Base-by-base conservation (phyloP, 2,797 vertebrate genomes). In the Basileuterus tristriatus region DNA sequence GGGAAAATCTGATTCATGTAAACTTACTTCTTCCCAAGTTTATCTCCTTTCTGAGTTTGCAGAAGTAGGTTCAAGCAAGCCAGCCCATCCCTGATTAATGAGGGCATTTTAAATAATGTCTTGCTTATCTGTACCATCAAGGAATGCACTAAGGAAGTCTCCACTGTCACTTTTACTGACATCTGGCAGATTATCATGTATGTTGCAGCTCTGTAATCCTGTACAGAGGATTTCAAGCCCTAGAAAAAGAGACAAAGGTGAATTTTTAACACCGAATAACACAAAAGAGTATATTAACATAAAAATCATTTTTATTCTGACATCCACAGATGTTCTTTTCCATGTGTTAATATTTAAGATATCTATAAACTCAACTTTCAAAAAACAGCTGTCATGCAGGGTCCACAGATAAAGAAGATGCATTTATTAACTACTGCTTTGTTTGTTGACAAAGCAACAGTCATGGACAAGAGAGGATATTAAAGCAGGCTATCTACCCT, bases 101-200 rank as follows among this genome's bases (percentile, higher is more conserved):
- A 95, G 0, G 98, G 98, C 27, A 96, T 96, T 93, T 96, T 98
- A 58, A 94, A 83, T 84, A 99, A 94, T 6, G 98, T 98, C 96
- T 95, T 98, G 98, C 98, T 98, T 96, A 99, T 89, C 74, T 98
- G 98, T 6, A 98, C 94, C 10, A 98, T 98, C 83, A 99, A 96
- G 2, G 98, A 97, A 94, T 98, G 97, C 15, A 99, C 98, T 90
- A 99, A 97, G 15, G 97, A 89, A 8, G 95, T 84, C 93, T 99
- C 99, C 98, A 99, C 98, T 43, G 98, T 97, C 83, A 98, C 98
- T 97, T 98, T 99, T 84, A 99, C 98, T 7, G 98, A 98, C 91
- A 99, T 97, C 97, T 99, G 99, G 93, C 98, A 98, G 81, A 99
- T 98, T 30, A 99, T 98, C 99, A 99, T 99, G 93, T 99, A 99